Evolutionary conservation across 2,797 vertebrate genomes (phyloP).

Genomic region (Epinephelus awoara): DNA sequence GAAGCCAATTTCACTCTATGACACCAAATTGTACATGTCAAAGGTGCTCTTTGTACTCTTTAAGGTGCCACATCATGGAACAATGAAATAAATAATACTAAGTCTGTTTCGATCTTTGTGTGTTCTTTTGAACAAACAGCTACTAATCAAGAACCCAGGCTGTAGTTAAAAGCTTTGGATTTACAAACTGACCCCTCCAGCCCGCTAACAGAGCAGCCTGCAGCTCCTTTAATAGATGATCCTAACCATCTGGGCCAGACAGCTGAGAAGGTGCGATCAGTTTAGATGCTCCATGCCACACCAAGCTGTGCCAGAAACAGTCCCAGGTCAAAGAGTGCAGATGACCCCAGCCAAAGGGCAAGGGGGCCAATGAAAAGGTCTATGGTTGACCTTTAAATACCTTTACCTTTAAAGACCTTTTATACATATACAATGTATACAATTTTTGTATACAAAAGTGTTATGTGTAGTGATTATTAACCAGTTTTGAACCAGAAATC

Average conservation of each 20-base stretch:
- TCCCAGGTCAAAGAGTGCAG: no score
- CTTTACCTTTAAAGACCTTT: no score
- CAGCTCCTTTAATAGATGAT: not conserved
- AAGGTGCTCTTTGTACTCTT: not conserved
- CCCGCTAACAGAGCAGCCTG: not conserved
- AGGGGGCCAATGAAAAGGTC: no score
- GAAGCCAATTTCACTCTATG: not conserved
- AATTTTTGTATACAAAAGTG: no score
- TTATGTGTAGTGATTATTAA: no score
- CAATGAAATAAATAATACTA: conserved; percentile 43
- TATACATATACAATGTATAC: no score
- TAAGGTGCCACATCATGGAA: not conserved
- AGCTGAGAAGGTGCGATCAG: conserved; percentile 15
- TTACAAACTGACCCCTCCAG: not conserved
- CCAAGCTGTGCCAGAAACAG: no score
- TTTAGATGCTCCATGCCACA: no score
- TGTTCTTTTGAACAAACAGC: not conserved
- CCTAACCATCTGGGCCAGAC: conserved; percentile 35
- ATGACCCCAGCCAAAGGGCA: no score
- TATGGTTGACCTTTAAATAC: no score
- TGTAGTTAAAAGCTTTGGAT: not conserved
- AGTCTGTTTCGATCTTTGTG: not conserved
- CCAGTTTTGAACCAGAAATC: no score
- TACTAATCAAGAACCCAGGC: not conserved
- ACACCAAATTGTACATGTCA: not conserved